phyloP scores from a whole-genome alignment of 2,797 vertebrate genomes.

The Distichodus sexfasciatus region DNA sequence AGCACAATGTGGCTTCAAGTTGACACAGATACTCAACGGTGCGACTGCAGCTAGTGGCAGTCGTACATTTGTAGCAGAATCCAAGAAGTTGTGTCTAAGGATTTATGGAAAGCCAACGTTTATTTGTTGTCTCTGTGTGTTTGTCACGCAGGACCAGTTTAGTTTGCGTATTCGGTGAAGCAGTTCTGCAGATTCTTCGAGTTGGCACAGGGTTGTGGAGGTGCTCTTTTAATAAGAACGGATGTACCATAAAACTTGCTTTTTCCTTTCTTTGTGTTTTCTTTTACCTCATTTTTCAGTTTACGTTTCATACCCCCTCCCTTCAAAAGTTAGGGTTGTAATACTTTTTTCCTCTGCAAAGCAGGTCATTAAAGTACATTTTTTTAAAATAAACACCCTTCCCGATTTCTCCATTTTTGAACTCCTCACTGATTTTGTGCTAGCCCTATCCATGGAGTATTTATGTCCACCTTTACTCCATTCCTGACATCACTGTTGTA shows the following conservation, averaged over 20 bases:
- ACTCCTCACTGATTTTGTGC: constrained; percentile 58
- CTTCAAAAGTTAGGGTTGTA: constrained; percentile 56
- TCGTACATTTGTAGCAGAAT: constrained; percentile 57
- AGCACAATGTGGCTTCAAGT: constrained; percentile 72
- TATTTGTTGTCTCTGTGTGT: constrained; percentile 76
- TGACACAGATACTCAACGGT: constrained; percentile 48
- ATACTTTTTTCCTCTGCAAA: constrained; percentile 59
- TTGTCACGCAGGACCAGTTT: constrained; percentile 71
- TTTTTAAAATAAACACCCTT: constrained; percentile 64
- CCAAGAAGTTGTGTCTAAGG: constrained; percentile 53
- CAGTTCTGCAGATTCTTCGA: constrained; percentile 61
- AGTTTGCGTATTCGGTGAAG: constrained; percentile 67
- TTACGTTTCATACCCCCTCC: constrained; percentile 58
- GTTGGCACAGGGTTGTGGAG: constrained; percentile 51
- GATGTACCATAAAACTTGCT: constrained; percentile 63
- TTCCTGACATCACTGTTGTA: constrained; percentile 61
- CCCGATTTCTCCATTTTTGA: constrained; percentile 51
- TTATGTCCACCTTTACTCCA: constrained; percentile 55
- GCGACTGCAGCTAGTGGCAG: constrained; percentile 51
- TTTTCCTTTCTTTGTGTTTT: constrained; percentile 39
- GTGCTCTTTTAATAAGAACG: constrained; percentile 72
- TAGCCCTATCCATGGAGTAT: constrained; percentile 54
- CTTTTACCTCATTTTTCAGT: constrained; percentile 52
- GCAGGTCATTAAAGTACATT: constrained; percentile 73
- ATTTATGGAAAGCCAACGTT: constrained; percentile 65